Conservation (phyloP, 2,113 vertebrate genomes). For the Colaptes auratus region DNA sequence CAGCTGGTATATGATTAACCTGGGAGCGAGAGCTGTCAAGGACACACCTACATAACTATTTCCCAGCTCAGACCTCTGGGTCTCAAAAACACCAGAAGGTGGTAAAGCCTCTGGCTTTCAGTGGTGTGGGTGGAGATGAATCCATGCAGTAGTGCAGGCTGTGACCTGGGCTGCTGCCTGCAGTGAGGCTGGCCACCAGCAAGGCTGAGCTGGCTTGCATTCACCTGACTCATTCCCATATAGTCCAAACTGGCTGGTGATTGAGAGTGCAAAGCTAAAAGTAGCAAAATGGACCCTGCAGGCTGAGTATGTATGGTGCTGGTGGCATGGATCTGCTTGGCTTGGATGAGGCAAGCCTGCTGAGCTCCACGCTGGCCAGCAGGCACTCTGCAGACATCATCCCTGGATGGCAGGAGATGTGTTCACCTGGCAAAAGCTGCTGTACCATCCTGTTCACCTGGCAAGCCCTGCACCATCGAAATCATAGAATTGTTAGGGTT, state of each 20-base stretch:
- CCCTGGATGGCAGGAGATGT: not conserved
- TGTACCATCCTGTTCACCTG: not conserved
- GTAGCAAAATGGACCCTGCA: not conserved
- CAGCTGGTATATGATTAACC: conserved; percentile 15
- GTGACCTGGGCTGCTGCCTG: not conserved
- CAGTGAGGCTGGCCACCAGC: not conserved
- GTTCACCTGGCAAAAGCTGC: not conserved
- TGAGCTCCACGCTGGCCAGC: not conserved
- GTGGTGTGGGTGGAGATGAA: not conserved
- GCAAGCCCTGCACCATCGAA: not conserved
- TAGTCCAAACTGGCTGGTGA: not conserved
- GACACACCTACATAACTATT: not conserved
- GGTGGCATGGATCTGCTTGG: not conserved
- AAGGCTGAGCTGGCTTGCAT: not conserved
- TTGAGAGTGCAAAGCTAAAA: not conserved
- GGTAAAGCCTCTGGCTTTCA: not conserved
- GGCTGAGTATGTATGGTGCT: not conserved
- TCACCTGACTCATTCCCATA: not conserved
- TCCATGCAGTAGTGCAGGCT: not conserved
- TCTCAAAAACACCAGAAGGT: not conserved
- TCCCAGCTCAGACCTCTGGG: not conserved
- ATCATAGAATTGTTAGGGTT: too few species aligned
- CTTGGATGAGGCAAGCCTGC: not conserved
- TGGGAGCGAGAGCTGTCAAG: not conserved
- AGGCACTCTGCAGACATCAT: not conserved